These are phyloP conservation scores for Lycocerus yunnanus DNA, from an alignment of 2,888 invertebrate species.

Conservation along the genomic window DNA sequence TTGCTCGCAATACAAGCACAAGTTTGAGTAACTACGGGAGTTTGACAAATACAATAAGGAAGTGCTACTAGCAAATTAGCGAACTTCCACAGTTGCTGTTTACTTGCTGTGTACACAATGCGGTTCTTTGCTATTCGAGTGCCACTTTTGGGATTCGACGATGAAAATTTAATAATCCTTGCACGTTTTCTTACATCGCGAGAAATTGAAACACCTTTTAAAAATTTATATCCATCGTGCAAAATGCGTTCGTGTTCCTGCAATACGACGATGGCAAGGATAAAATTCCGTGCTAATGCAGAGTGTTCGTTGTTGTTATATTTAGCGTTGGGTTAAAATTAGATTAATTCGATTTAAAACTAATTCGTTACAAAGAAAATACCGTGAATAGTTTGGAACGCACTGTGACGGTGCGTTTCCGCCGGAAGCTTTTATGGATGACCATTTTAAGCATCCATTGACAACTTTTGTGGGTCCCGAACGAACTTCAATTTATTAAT, in stretches of 20 bases:
- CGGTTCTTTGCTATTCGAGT: background rate
- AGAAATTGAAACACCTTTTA: background rate
- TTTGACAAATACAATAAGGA: background rate
- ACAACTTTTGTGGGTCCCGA: conserved; percentile 7
- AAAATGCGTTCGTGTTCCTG: conserved; percentile 2
- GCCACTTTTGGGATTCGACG: background rate
- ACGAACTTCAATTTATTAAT: conserved; percentile 10
- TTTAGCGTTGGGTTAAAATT: background rate
- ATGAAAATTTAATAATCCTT: background rate
- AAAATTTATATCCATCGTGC: background rate
- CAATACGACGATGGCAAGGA: background rate
- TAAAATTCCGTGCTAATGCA: background rate
- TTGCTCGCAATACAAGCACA: too few relatives aligned
- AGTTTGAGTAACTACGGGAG: background rate
- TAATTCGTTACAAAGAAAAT: conserved; percentile 8
- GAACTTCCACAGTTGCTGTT: background rate
- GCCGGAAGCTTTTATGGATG: conserved; percentile 17
- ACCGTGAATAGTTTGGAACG: conserved; percentile 7
- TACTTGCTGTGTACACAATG: background rate
- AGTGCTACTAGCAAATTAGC: background rate
- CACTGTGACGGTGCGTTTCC: conserved; percentile 15
- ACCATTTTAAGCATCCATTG: conserved; percentile 8
- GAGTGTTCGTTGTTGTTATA: background rate
- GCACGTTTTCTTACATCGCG: background rate
- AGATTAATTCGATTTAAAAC: conserved; percentile 1